These are phyloP conservation scores for Drosophila willistoni DNA, from an alignment of 1,140 invertebrate species.

Conservation along the genomic window DNA sequence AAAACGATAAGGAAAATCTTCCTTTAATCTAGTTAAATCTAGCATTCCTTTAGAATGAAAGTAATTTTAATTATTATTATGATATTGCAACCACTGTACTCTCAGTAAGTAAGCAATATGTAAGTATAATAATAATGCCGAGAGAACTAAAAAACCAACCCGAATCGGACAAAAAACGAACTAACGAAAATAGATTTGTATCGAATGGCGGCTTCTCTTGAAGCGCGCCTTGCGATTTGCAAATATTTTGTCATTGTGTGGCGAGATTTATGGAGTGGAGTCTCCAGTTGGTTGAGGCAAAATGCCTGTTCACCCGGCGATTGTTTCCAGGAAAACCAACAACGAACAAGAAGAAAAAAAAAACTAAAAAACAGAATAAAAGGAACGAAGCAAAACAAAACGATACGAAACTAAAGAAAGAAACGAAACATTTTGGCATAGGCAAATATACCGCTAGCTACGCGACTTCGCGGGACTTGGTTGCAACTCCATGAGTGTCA, in stretches of 20 bases:
- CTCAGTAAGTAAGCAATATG: slow-evolving; percentile 29
- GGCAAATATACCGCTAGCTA: slow-evolving; percentile 76
- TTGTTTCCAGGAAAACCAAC: slow-evolving; percentile 69
- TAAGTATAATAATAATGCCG: slow-evolving; percentile 79
- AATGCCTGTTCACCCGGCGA: slow-evolving; percentile 62
- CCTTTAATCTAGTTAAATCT: no score
- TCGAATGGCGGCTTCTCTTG: slow-evolving; percentile 80
- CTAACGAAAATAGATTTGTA: slow-evolving; percentile 82
- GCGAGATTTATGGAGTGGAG: slow-evolving; percentile 81
- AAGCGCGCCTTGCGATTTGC: slow-evolving; percentile 82
- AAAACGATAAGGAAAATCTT: no score
- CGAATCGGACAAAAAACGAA: slow-evolving; percentile 31
- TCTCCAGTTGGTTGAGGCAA: slow-evolving; percentile 37
- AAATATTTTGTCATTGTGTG: slow-evolving; percentile 83
- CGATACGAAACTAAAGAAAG: slow-evolving; percentile 3
- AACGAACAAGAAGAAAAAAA: background rate
- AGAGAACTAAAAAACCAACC: slow-evolving; percentile 19
- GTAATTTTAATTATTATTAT: no score
- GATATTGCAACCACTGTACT: slow-evolving; percentile 29
- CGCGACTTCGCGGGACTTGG: slow-evolving; percentile 21
- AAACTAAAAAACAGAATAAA: background rate
- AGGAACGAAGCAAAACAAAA: background rate
- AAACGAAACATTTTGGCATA: slow-evolving; percentile 60
- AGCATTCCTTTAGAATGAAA: no score
- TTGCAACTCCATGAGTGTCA: slow-evolving; percentile 61